Percentiles rank a stretch among this genome's conserved stretches.
These are phyloP conservation scores for Acrocera orbiculus DNA, from an alignment of 2,888 invertebrate species.

Conservation along the genomic window DNA sequence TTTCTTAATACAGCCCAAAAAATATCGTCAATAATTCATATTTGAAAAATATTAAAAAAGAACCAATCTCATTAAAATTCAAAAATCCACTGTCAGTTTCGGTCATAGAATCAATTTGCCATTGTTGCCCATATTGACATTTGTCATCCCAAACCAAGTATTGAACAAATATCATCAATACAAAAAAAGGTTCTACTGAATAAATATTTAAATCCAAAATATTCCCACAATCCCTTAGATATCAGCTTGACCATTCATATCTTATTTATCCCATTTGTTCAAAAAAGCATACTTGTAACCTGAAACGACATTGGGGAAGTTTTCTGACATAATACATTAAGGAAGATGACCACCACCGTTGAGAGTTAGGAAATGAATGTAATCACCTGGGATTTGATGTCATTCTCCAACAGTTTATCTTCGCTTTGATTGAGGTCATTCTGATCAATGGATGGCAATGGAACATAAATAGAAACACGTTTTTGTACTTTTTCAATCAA, in stretches of 20 bases:
- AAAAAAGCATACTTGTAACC: too few relatives aligned
- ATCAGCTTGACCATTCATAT: slow-evolving; percentile 16
- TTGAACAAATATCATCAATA: neutral
- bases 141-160: slow-evolving; percentile 1
- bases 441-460: slow-evolving; percentile 4
- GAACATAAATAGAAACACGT: slow-evolving; percentile 7
- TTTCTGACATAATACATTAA: slow-evolving; percentile 4
- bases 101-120: too few relatives aligned
- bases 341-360: neutral
- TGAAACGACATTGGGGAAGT: slow-evolving; percentile 7
- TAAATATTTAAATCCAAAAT: slow-evolving; percentile 12
- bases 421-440: slow-evolving; percentile 27
- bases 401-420: slow-evolving; percentile 12
- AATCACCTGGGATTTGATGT: slow-evolving; percentile 10
- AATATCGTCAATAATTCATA: too few relatives aligned
- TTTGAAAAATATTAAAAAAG: too few relatives aligned
- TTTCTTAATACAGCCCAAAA: too few relatives aligned
- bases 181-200: slow-evolving; percentile 1
- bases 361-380: neutral
- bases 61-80: too few relatives aligned
- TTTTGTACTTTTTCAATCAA: slow-evolving; percentile 9
- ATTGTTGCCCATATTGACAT: too few relatives aligned
- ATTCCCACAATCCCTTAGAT: slow-evolving; percentile 11
- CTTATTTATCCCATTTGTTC: slow-evolving; percentile 9
- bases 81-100: too few relatives aligned